phyloP scores from a whole-genome alignment of 2,888 invertebrate species.

The Tupiocoris notatus region DNA sequence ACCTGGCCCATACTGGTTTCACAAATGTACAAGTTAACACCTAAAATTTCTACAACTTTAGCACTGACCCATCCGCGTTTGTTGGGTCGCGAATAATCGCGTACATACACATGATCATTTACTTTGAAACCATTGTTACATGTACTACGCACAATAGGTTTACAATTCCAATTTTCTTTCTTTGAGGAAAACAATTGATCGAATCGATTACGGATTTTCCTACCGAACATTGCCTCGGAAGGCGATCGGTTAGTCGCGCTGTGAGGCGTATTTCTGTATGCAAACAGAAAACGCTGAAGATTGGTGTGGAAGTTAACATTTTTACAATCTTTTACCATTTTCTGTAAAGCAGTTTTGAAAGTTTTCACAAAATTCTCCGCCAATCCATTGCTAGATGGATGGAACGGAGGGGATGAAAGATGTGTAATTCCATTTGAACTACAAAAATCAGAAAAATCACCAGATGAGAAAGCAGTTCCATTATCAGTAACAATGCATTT shows the following conservation, averaged over 20 bases:
- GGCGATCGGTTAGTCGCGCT: not conserved
- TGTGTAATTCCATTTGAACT: not conserved
- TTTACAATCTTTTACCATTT: not conserved
- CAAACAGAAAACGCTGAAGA: not conserved
- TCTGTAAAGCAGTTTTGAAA: not conserved
- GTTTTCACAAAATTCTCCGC: not conserved
- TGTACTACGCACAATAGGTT: too few relatives aligned
- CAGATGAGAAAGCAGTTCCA: not conserved
- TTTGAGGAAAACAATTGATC: too few relatives aligned
- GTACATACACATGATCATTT: too few relatives aligned
- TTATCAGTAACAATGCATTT: not conserved
- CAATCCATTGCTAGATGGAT: not conserved
- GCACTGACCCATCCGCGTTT: too few relatives aligned
- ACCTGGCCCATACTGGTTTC: too few relatives aligned
- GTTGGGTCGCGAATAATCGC: too few relatives aligned
- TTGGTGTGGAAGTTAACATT: not conserved
- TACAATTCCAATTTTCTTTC: too few relatives aligned
- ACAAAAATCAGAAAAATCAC: not conserved
- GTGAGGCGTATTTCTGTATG: constrained; percentile 1
- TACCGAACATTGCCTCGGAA: not conserved
- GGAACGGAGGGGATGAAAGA: not conserved
- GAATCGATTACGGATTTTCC: not conserved
- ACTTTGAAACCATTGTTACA: too few relatives aligned
- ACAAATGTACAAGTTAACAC: too few relatives aligned
- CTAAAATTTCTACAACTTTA: too few relatives aligned